Evolutionary conservation across 2,113 vertebrate genomes (phyloP), one percentile per base, ranked within the genome.

Genomic region (Oncorhynchus mykiss): DNA sequence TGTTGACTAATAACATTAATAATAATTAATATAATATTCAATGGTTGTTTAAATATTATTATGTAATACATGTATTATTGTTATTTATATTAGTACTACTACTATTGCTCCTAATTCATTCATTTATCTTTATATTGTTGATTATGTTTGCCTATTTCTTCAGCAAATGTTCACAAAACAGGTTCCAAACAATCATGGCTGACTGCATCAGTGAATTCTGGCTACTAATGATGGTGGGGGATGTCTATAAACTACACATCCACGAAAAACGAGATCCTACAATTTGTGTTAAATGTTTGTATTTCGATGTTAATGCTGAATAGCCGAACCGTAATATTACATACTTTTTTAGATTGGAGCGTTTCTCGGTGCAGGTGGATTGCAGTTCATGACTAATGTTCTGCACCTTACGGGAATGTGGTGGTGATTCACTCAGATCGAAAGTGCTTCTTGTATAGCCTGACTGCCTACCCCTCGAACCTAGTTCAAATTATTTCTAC

Each of bases 331-430:
- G 14, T 62, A 22, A 9, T 62, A 16, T 62, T 57, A 57, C 18
- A 57, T 57, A 14, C 3, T 57, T 18, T 57, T 62, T 62, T 18
- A 54, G 13, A 18, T 16, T 5, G 16, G 16, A 54, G 49, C n/a
- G 7, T 62, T 62, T 62, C n/a, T 62, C 59, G 59, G 59, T 62
- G 59, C n/a, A 11, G 59, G 20, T 22, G 59, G 18, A 16, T 68
- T 68, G 31, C 24, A 68, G 67, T 39, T 68, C 6, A 68, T 14
- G 49, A 62, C 49, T 76, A 60, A 70, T 5, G 20, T 16, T 18
- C 1, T 18, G 16, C 59, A 16, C 6, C 77, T 90, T 87, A 86
- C 88, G 39, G 85, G 86, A 89, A 89, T 3, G 54, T 45, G 34
- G 22, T 4, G 39, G 14, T 68, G 82, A 90, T 70, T 86, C 79